Evolutionary conservation across 2,113 vertebrate species (phyloP).

Genomic region (Neolamprologus variostigma): DNA sequence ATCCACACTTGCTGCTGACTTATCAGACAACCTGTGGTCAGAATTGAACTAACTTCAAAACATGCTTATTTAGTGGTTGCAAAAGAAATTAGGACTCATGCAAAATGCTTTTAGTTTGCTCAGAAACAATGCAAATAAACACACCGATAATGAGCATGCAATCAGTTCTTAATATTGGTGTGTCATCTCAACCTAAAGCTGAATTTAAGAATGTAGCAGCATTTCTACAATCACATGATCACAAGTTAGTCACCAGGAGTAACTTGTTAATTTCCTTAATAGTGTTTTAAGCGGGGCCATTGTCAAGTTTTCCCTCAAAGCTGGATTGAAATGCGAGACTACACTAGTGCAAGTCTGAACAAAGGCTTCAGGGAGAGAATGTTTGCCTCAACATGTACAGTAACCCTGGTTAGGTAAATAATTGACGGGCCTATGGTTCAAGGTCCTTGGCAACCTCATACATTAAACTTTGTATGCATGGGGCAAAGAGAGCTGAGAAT

Average conservation of each 20-base stretch:
- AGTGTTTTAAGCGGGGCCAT: background rate
- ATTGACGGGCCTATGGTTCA: constrained; percentile 28
- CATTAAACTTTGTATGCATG: background rate
- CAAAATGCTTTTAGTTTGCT: background rate
- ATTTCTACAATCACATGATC: background rate
- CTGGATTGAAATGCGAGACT: background rate
- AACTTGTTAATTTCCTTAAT: constrained; percentile 3
- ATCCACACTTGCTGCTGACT: background rate
- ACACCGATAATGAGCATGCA: background rate
- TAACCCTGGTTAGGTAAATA: constrained; percentile 49
- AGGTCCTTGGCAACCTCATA: constrained; percentile 17
- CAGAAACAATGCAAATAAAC: background rate
- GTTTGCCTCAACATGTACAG: constrained; percentile 44
- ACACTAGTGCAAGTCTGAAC: background rate
- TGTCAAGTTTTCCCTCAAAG: background rate
- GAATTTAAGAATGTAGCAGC: background rate
- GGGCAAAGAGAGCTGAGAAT: background rate
- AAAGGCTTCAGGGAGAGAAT: constrained; percentile 38
- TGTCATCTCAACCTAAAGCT: background rate
- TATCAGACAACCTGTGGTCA: background rate
- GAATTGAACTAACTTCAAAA: background rate
- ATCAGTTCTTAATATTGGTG: background rate
- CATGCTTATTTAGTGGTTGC: background rate
- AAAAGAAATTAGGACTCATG: background rate
- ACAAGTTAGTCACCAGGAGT: background rate